phyloP scores from a whole-genome alignment of 2,888 invertebrate genomes.

The Branchellion lobata region DNA sequence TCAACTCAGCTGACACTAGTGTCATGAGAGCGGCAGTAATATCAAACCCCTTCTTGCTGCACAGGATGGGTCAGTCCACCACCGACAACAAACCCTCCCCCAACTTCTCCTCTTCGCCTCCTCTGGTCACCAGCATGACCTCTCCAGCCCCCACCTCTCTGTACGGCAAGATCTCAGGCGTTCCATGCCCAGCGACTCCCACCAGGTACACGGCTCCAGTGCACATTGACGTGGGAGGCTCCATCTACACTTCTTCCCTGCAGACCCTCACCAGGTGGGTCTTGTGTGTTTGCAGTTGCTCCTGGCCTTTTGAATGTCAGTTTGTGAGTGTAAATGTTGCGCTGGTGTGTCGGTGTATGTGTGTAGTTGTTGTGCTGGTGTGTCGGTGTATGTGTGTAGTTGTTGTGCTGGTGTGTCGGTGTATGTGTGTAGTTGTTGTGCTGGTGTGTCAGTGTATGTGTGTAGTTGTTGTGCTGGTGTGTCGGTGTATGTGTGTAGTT shows the following conservation, averaged over 20 bases:
- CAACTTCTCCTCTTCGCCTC: slow-evolving; percentile 34
- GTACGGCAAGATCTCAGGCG: slow-evolving; percentile 74
- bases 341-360: neutral
- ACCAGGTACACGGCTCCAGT: slow-evolving; percentile 91
- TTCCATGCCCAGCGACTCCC: slow-evolving; percentile 88
- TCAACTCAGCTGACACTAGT: neutral
- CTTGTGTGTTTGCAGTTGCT: neutral
- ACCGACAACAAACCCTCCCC: slow-evolving; percentile 36
- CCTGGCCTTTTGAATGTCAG: neutral
- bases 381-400: neutral
- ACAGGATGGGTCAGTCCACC: slow-evolving; percentile 38
- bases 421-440: too few relatives aligned
- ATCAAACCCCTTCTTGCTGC: slow-evolving; percentile 45
- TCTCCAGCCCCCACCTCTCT: slow-evolving; percentile 37
- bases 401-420: neutral
- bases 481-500: too few relatives aligned
- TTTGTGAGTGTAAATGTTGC: too few relatives aligned
- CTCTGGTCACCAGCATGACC: slow-evolving; percentile 43
- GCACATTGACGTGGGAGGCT: slow-evolving; percentile 94
- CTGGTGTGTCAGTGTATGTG: too few relatives aligned
- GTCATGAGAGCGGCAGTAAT: slow-evolving; percentile 47
- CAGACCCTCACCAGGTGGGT: slow-evolving; percentile 89
- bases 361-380: neutral
- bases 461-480: too few relatives aligned
- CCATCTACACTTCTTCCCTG: slow-evolving; percentile 91